Percentiles rank a stretch among this genome's conserved stretches.
These are phyloP conservation scores for Caenorhabditis latens DNA, from an alignment of 1,140 invertebrate species.

Conservation along the genomic window DNA sequence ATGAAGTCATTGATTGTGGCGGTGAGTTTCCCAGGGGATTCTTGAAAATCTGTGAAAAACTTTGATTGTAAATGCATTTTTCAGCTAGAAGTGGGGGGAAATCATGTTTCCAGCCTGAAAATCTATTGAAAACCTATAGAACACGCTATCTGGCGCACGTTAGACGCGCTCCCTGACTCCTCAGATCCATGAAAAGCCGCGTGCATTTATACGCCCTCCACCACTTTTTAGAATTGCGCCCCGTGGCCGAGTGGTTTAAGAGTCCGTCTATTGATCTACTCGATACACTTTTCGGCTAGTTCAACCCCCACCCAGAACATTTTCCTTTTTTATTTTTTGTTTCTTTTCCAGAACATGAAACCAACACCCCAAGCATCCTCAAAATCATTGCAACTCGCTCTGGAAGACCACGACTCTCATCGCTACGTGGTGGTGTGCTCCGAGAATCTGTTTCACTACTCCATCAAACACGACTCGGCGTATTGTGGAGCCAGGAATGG, in stretches of 20 bases:
- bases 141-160: too few relatives aligned
- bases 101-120: too few relatives aligned
- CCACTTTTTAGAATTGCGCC: too few relatives aligned
- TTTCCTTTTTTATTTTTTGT: background rate
- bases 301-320: background rate
- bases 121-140: too few relatives aligned
- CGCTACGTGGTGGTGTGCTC: constrained; percentile 22
- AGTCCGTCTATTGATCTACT: too few relatives aligned
- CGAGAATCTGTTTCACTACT: constrained; percentile 6
- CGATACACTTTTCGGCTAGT: background rate
- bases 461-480: constrained; percentile 22
- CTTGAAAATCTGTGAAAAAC: too few relatives aligned
- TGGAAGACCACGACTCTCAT: constrained; percentile 21
- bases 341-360: constrained; percentile 39
- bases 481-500: constrained; percentile 37
- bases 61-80: too few relatives aligned
- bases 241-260: too few relatives aligned
- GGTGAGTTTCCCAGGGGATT: background rate
- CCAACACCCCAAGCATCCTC: background rate
- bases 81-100: too few relatives aligned
- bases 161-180: too few relatives aligned
- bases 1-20: constrained; percentile 21
- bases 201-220: too few relatives aligned
- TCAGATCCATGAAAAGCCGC: too few relatives aligned
- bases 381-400: constrained; percentile 8